phyloP scores from a whole-genome alignment of 2,113 vertebrate genomes.

The Struthio camelus region DNA sequence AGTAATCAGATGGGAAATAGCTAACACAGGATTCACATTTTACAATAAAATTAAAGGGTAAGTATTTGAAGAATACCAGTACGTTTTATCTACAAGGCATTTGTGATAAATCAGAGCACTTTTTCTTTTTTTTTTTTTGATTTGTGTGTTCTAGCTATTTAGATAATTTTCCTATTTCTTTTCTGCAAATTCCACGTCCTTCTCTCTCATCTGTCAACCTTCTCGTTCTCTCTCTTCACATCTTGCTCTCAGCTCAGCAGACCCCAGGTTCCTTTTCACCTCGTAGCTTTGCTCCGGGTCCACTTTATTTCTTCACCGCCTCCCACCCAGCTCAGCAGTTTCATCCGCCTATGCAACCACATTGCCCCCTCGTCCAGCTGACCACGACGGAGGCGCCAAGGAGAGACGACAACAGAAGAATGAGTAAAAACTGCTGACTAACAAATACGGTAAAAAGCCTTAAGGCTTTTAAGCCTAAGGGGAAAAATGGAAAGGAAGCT shows the following conservation, averaged over 20 bases:
- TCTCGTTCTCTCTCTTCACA: neutral
- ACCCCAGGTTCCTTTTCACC: neutral
- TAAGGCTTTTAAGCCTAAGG: too few species aligned
- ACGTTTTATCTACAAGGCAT: neutral
- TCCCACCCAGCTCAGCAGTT: neutral
- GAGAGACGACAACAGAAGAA: neutral
- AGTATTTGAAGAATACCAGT: neutral
- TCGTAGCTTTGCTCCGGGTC: neutral
- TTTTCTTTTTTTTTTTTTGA: neutral
- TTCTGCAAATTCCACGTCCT: neutral
- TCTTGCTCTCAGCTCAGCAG: neutral
- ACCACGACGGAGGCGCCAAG: neutral
- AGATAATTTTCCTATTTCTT: neutral
- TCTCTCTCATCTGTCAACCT: neutral
- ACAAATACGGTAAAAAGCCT: neutral
- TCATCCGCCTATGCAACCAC: neutral
- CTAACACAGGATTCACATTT: neutral
- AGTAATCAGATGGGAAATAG: constrained; percentile 30
- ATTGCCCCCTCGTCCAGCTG: neutral
- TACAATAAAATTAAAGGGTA: constrained; percentile 4
- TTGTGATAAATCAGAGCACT: neutral
- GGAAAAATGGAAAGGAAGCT: neutral
- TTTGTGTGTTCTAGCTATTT: neutral
- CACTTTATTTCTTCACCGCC: neutral
- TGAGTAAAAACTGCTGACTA: neutral